Evolutionary conservation across 1,140 invertebrate genomes (phyloP), one percentile per base, ranked within the genome.

Genomic region (Ceratitis capitata): DNA sequence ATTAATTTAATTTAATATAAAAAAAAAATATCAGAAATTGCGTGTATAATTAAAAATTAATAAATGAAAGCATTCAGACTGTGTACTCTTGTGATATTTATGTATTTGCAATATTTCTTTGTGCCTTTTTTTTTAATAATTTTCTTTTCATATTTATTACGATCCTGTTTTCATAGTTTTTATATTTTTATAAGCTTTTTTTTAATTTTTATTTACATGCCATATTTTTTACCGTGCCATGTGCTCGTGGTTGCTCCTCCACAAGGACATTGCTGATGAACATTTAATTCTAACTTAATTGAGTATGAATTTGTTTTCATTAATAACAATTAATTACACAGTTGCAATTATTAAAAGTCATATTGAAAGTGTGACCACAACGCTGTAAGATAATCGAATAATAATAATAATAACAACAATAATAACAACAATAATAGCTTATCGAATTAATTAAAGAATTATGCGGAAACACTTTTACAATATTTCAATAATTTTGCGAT

Each of bases 251-350:
- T 35, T 69, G 32, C 61, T 29, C n/a, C 39, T 3, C 69, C 69
- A 23, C 69, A 78, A 47, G 26, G 39, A 39, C 69, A 78, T 23
- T 45, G 39, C 10, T 78, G 69, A 19, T 35, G 69, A 19, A 1
- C 69, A 23, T 78, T 45, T n/a, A 78, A 78, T 45, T 78, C 69
- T 78, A 78, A 78, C 69, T 45, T 78, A 78, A 78, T 78, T 78
- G 35, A 69, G 29, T 69, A 69, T 69, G 61, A 78, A n/a, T 78
- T 78, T 45, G 69, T 35, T 35, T 78, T 45, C 39, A 78, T 78
- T 45, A 78, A 78, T 2, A 78, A 45, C 19, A 78, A 78, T 78
- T 78, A 78, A 78, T 78, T 45, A 78, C 19, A 26, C 2, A 78
- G 69, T 78, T 78, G 69, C n/a, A 78, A 78, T 78, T 45, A 78